Evolutionary conservation across 2,888 invertebrate genomes (phyloP).

Genomic region (Stegophylla sp.): DNA sequence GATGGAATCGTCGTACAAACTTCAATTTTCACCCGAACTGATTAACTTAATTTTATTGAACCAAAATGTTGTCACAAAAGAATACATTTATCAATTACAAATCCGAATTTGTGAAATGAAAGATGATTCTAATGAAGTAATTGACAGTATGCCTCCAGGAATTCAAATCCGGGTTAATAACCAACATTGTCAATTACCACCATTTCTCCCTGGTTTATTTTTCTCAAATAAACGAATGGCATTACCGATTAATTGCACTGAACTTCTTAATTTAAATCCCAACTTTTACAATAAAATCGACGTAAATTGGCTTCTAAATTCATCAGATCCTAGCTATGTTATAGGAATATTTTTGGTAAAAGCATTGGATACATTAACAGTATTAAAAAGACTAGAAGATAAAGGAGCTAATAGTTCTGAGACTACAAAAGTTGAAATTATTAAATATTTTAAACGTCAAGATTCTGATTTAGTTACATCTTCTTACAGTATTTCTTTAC

Average conservation of each 20-base stretch:
- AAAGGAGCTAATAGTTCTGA: slow-evolving; percentile 89
- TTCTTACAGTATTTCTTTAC: slow-evolving; percentile 87
- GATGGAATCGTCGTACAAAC: too few species aligned
- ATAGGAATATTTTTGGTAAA: slow-evolving; percentile 86
- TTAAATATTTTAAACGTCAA: slow-evolving; percentile 73
- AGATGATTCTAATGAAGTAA: slow-evolving; percentile 79
- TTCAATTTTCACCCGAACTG: too few species aligned
- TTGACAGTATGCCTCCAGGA: slow-evolving; percentile 92
- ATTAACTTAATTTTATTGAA: too few species aligned
- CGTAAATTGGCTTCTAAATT: slow-evolving; percentile 91
- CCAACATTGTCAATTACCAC: slow-evolving; percentile 87
- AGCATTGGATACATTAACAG: slow-evolving; percentile 82
- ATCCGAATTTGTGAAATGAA: slow-evolving; percentile 64
- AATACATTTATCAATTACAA: slow-evolving; percentile 83
- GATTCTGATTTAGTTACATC: slow-evolving; percentile 97
- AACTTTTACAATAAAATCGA: slow-evolving; percentile 84
- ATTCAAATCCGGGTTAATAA: slow-evolving; percentile 91
- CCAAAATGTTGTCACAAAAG: too few species aligned
- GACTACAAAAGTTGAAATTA: slow-evolving; percentile 53
- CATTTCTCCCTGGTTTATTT: slow-evolving; percentile 67
- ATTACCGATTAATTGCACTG: slow-evolving; percentile 93
- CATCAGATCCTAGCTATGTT: slow-evolving; percentile 76
- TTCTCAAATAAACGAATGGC: slow-evolving; percentile 66
- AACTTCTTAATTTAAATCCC: slow-evolving; percentile 83
- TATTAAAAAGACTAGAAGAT: slow-evolving; percentile 81